Percentiles rank a stretch among this genome's conserved stretches.
phyloP scores from a whole-genome alignment of 2,888 invertebrate species.

The Osedax frankpressi region DNA sequence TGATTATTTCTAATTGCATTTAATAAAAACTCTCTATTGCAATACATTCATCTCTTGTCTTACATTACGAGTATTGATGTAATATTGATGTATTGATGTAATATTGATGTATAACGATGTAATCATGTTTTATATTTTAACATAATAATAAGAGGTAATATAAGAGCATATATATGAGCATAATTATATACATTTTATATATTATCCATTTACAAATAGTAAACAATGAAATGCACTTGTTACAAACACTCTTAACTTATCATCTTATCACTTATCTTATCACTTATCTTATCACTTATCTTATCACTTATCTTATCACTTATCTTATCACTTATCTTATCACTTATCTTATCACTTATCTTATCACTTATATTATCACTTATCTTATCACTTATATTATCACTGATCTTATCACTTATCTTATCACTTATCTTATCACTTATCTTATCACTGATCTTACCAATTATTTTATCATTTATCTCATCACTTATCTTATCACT shows the following conservation, averaged over 20 bases:
- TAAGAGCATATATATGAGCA: too few species aligned
- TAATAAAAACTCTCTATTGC: too few species aligned
- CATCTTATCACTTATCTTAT: neutral
- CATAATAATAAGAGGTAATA: too few species aligned
- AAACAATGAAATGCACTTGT: too few species aligned
- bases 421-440: neutral
- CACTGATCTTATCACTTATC: neutral
- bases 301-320: neutral
- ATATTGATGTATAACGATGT: too few species aligned
- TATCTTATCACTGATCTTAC: neutral
- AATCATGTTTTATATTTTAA: too few species aligned
- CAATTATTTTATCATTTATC: neutral
- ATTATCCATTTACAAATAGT: too few species aligned
- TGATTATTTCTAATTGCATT: too few species aligned
- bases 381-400: neutral
- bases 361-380: neutral
- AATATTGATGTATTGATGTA: too few species aligned
- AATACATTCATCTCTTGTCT: too few species aligned
- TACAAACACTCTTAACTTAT: neutral
- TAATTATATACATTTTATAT: too few species aligned
- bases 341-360: neutral
- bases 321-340: neutral
- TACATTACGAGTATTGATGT: too few species aligned
- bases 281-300: neutral
- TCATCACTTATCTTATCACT: neutral